Evolutionary conservation across 2,113 vertebrate species (phyloP), one percentile per base, ranked within the genome.

Genomic region (Sterrhoptilus dennistouni): DNA sequence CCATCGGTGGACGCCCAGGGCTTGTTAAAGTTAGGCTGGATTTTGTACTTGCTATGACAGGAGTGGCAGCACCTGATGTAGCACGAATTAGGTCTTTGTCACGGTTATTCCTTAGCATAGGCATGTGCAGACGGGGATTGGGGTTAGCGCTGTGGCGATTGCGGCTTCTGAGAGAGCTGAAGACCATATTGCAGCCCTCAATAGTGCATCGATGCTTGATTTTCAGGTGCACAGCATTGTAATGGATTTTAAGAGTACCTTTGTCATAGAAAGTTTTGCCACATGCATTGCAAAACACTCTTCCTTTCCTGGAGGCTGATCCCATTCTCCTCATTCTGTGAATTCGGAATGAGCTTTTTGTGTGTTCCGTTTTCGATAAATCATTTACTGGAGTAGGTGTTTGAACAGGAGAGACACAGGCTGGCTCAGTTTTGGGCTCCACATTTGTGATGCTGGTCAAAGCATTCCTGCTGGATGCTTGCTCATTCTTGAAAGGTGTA

Each of bases 181-280:
- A 99, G 94, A 99, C 99, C 99, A 99, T 99, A 91, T 99, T 99
- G 97, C 99, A 99, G 31, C 99, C 99, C 95, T 99, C 99, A 56
- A 99, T 99, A 83, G 99, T 99, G 96, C 99, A 99, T 36, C 99
- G 98, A 87, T 99, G 99, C 95, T 99, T 99, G 95, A 99, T 99
- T 98, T 99, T 99, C 96, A 99, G 98, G 96, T 99, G 99, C 69
- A 99, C 99, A 1, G 99, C 99, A 87, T 99, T 99, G 95, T 99
- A 99, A 89, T 99, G 99, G 92, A 99, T 99, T 98, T 99, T 99
- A 78, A 99, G 99, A 27, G 99, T 99, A 94, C 99, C 99, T 97
- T 99, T 99, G 96, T 99, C 99, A 54, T 99, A 99, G 97, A 99
- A 99, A 31, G 99, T 99, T 97, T 99, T 99, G 82, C 99, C 99